Base-by-base conservation (phyloP, 2,797 vertebrate species). In the Molossus molossus region DNA sequence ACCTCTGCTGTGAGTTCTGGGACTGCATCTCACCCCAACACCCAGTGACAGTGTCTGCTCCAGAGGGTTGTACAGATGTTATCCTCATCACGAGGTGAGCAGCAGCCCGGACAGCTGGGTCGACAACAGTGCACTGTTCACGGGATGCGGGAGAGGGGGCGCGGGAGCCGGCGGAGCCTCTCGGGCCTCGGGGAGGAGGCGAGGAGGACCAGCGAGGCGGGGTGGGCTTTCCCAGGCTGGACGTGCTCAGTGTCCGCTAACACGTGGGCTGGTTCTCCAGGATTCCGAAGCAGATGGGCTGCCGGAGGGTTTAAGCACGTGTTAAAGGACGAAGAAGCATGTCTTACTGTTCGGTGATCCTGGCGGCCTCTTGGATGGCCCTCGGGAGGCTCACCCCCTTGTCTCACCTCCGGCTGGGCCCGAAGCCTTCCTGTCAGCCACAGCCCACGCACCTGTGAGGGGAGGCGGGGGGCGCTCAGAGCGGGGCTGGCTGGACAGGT, bases 311-410 rank as follows among this genome's bases (percentile, higher is more conserved):
- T 55, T 86, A 45, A 23, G 6, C 76, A 27, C 25, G 60, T 20
- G 27, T 90, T 12, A 88, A 96, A 96, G 48, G 1, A 93, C 33
- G 48, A 4, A 94, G 97, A 90, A 79, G 40, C 27, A 23, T 29
- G 6, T 14, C 97, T 98, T 98, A 98, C 98, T 92, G 91, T 97
- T 97, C n/a, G 12, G 98, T 96, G 96, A 95, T 91, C 65, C 90
- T 48, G 55, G 85, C 0, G 0, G 91, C 94, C 96, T 96, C 55
- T 0, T 45, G 93, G 96, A 97, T 80, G 76, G 96, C 87, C 94
- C 97, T 97, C 96, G 65, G 97, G 92, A 97, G 94, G 0, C 33
- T 96, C 64, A 57, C 95, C 80, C 84, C 15, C 76, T 96, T 50
- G 80, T 94, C 92, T 96, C 82, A 95, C 96, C 23, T 64, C 97